Evolutionary conservation across 2,888 invertebrate genomes (phyloP).

Genomic region (Dysmachus trigonus): DNA sequence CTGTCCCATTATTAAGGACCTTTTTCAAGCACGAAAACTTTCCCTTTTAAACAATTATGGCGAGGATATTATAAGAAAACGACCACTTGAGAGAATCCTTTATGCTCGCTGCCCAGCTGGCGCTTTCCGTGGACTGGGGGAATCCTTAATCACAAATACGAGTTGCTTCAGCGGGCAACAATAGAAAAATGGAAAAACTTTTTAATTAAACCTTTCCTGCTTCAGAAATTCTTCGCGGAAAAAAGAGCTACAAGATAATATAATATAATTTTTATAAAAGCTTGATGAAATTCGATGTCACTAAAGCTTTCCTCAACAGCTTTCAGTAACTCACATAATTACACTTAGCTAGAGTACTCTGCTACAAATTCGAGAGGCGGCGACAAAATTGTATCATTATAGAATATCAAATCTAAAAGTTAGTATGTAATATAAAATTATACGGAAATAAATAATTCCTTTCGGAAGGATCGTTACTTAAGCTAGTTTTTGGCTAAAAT

Average conservation of each 20-base stretch:
- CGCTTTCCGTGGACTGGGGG: neutral
- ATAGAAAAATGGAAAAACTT: neutral
- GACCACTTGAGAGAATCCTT: neutral
- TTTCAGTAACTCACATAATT: neutral
- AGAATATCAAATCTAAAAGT: too few species aligned
- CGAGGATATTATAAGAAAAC: neutral
- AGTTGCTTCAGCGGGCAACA: neutral
- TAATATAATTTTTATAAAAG: neutral
- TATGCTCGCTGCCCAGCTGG: neutral
- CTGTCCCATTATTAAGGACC: neutral
- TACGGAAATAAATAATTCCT: too few species aligned
- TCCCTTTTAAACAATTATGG: neutral
- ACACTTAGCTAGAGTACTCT: too few species aligned
- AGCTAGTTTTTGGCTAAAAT: too few species aligned
- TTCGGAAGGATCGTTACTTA: too few species aligned
- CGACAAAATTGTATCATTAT: too few species aligned
- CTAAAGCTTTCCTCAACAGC: neutral
- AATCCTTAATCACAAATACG: neutral
- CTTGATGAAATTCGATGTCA: neutral
- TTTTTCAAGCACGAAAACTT: neutral
- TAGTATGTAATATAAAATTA: too few species aligned
- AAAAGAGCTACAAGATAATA: neutral
- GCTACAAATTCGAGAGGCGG: too few species aligned
- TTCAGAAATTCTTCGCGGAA: neutral
- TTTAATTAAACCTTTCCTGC: neutral